Evolutionary conservation across 2,797 vertebrate genomes (phyloP).

Genomic region (Amblyopsis hoosieri): DNA sequence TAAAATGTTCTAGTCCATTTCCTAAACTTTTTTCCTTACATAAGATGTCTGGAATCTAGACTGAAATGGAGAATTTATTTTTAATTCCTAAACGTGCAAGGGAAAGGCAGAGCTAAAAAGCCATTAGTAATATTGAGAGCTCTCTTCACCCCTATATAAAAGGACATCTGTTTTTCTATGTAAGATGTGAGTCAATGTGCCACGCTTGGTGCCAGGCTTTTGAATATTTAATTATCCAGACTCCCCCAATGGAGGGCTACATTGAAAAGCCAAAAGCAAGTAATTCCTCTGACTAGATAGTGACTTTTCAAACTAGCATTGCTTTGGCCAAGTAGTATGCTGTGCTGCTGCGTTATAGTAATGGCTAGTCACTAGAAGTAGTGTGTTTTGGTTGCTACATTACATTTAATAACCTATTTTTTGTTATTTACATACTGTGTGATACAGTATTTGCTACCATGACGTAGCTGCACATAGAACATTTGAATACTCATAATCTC

Average conservation of each 20-base stretch:
- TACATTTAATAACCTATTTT: slow-evolving; percentile 24
- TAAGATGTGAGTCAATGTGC: slow-evolving; percentile 44
- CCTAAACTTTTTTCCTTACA: slow-evolving; percentile 31
- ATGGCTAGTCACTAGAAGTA: slow-evolving; percentile 13
- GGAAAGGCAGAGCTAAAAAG: slow-evolving; percentile 26
- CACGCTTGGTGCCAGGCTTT: slow-evolving; percentile 43
- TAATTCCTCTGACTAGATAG: background rate
- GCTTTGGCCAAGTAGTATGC: too few species aligned
- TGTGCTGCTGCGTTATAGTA: too few species aligned
- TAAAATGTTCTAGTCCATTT: slow-evolving; percentile 11
- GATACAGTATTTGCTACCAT: slow-evolving; percentile 1
- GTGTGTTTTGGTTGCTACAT: slow-evolving; percentile 37
- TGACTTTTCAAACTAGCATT: background rate
- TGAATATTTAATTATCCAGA: slow-evolving; percentile 54
- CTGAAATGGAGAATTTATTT: slow-evolving; percentile 24
- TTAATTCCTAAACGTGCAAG: slow-evolving; percentile 34
- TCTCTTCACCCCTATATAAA: background rate
- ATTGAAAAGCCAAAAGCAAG: slow-evolving; percentile 9
- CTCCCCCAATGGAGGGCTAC: slow-evolving; percentile 29
- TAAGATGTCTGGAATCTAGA: slow-evolving; percentile 5
- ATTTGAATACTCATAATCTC: background rate
- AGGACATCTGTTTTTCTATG: slow-evolving; percentile 20
- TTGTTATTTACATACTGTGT: slow-evolving; percentile 4
- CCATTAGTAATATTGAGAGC: slow-evolving; percentile 19
- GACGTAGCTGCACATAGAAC: slow-evolving; percentile 5